Percentiles rank a stretch among this genome's conserved stretches.
Evolutionary conservation across 2,888 invertebrate species (phyloP).

Genomic region (Polydrusus tereticollis): DNA sequence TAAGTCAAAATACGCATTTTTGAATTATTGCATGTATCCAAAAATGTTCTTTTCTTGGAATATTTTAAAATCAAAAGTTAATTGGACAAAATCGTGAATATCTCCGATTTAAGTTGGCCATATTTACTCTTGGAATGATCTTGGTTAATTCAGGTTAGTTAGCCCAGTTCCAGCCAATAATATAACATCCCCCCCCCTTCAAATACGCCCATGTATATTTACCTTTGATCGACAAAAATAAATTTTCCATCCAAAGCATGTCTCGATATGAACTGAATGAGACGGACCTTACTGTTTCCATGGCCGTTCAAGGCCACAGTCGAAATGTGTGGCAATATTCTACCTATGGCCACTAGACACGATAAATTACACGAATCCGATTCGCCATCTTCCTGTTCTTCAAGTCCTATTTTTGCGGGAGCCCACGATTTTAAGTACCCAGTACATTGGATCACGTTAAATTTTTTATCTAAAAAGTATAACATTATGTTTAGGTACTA

Average conservation of each 20-base stretch:
- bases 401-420: constrained; percentile 80
- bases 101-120: too few relatives aligned
- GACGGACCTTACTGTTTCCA: constrained; percentile 70
- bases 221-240: constrained; percentile 93
- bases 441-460: constrained; percentile 91
- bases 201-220: constrained; percentile 1
- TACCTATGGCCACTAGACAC: constrained; percentile 90
- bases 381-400: constrained; percentile 78
- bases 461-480: constrained; percentile 78
- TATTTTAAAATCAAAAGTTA: too few relatives aligned
- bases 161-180: too few relatives aligned
- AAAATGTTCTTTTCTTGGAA: too few relatives aligned
- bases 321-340: constrained; percentile 76
- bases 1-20: too few relatives aligned
- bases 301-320: constrained; percentile 64
- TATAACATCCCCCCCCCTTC: too few relatives aligned
- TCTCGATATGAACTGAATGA: constrained; percentile 84
- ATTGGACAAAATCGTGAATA: too few relatives aligned
- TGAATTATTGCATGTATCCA: too few relatives aligned
- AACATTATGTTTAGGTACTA: background rate
- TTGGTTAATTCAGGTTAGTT: too few relatives aligned
- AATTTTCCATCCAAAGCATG: constrained; percentile 94
- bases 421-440: constrained; percentile 95
- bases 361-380: constrained; percentile 79
- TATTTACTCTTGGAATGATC: too few relatives aligned